Evolutionary conservation across 2,797 vertebrate genomes (phyloP), one percentile per base, ranked within the genome.

Genomic region (Notamacropus eugenii): DNA sequence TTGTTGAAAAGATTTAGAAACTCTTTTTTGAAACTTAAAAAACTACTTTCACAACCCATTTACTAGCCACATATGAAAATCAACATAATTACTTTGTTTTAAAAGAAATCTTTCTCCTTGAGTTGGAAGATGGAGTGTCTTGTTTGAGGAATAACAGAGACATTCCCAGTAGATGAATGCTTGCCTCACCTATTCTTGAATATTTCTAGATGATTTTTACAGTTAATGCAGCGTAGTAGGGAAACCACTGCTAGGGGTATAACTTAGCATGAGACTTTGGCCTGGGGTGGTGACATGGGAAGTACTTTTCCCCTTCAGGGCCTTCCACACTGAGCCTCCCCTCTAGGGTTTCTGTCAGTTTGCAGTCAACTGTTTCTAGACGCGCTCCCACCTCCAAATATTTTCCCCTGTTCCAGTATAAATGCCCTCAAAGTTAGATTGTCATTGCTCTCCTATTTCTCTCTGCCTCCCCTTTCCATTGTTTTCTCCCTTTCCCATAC

Each of bases 351-450:
- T 50, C 24, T 22, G 50, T 50, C 22, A 50, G 22, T 50, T 46
- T 27, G 8, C 10, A 50, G 8, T 27, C 74, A 87, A 50, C 5
- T 87, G 2, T 82, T 46, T 40, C n/a, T 24, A 82, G 67, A 82
- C 0, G 16, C 4, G 0, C 40, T 40, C 9, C 5, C 22, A 3
- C 19, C 29, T 5, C 59, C 40, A 50, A 12, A 24, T 5, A 27
- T 9, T 50, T 27, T 40, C 13, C 40, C 0, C 40, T 34, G 62
- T n/a, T 34, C 62, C 67, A 46, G 8, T 46, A 22, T 10, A 46
- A 46, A 50, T 46, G 40, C 8, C 40, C 8, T 87, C 40, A 28
- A 9, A 82, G 74, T 27, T 46, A 50, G 40, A 27, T 87, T 87
- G 74, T 24, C 40, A 24, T 10, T 46, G 40, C 22, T 87, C 40